These are phyloP conservation scores for Linnaemya vulpina DNA, from an alignment of 2,888 invertebrate genomes.

Conservation along the genomic window DNA sequence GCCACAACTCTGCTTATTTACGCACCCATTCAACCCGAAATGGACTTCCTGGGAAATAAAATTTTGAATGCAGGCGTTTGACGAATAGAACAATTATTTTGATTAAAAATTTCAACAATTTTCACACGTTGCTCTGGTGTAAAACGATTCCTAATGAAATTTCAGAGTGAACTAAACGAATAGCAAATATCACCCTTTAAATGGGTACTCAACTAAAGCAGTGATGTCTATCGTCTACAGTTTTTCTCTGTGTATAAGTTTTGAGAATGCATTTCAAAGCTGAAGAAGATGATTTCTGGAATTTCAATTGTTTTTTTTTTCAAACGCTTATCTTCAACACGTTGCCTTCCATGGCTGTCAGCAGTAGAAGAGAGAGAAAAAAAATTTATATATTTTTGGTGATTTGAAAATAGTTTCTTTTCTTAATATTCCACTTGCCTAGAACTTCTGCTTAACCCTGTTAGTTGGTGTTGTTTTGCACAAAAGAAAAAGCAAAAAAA, in stretches of 20 bases:
- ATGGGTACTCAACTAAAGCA: too few species aligned
- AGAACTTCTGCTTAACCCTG: background rate
- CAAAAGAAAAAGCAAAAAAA: background rate
- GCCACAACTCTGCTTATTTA: too few species aligned
- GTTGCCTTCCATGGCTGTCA: background rate
- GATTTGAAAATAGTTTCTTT: background rate
- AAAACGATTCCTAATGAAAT: too few species aligned
- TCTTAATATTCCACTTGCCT: background rate
- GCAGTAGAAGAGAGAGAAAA: background rate
- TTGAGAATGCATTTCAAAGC: background rate
- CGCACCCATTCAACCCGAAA: too few species aligned
- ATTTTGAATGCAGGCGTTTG: too few species aligned
- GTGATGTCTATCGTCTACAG: too few species aligned
- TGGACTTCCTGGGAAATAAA: too few species aligned
- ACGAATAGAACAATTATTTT: too few species aligned
- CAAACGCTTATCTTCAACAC: background rate
- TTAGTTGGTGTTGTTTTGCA: slow-evolving; percentile 7
- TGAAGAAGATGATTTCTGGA: slow-evolving; percentile 14
- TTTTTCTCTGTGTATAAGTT: background rate
- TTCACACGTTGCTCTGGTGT: too few species aligned
- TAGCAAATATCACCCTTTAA: too few species aligned
- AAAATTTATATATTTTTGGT: background rate
- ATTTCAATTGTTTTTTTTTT: background rate
- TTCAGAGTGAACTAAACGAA: too few species aligned
- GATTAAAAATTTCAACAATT: too few species aligned